These are phyloP conservation scores for Felis chaus DNA, from an alignment of 2,113 vertebrate species.

Conservation along the genomic window DNA sequence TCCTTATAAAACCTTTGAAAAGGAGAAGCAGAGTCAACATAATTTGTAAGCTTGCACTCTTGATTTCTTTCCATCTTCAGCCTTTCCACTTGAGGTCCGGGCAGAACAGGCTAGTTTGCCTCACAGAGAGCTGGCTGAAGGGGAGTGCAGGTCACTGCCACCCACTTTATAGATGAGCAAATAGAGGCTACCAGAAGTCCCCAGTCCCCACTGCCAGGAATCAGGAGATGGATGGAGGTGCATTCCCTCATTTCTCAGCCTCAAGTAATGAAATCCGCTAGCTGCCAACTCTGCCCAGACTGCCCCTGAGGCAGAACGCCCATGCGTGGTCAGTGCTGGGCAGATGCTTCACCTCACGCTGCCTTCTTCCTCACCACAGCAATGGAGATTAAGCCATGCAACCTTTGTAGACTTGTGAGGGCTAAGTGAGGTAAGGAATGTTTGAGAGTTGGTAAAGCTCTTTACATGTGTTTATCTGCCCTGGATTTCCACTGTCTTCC, in stretches of 20 bases:
- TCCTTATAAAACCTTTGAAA: neutral
- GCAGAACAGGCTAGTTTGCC: neutral
- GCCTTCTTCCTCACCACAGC: neutral
- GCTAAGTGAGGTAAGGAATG: neutral
- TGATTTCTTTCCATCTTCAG: accelerated
- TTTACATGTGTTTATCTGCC: accelerated
- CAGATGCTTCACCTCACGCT: neutral
- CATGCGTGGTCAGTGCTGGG: neutral
- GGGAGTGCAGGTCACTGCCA: accelerated
- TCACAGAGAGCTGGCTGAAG: neutral
- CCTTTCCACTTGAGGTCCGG: neutral
- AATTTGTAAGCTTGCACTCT: neutral
- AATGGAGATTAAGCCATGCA: accelerated
- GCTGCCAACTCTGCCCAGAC: neutral
- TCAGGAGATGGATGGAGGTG: accelerated
- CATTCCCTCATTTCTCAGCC: neutral
- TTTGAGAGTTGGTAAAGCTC: accelerated
- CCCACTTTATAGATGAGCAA: neutral
- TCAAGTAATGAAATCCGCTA: accelerated
- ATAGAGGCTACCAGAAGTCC: neutral
- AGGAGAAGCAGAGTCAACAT: neutral
- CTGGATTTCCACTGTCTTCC: neutral
- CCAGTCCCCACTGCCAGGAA: neutral
- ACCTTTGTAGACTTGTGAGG: neutral
- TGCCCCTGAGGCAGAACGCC: neutral